Base-by-base conservation (phyloP, 35 echinoderm and acorn worm species). In the Apostichopus californicus region DNA sequence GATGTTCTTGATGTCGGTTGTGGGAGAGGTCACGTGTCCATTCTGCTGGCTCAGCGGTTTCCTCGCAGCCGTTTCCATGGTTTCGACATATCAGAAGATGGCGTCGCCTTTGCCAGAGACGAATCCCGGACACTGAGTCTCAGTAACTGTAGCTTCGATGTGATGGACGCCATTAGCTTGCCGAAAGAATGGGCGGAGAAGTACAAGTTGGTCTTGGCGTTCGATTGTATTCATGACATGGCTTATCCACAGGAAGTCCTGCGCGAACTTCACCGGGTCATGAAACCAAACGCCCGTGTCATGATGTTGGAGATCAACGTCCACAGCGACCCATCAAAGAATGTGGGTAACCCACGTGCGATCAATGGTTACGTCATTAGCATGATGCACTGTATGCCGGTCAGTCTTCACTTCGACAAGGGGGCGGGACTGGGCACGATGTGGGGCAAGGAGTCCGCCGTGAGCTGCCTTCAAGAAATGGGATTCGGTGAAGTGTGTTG, bases 321-420 rank as follows among this genome's bases (percentile, higher is more conserved):
- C 0, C 93, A 94, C 86, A 96, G 93, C 60, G 87, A 96, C 56
- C 97, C 97, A 5, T 90, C 83, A 13, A 93, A 94, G 91, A 99
- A 99, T 55, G 90, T 99, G 64, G 97, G 97, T 46, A 99, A 99
- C 90, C 97, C 95, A 18, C 93, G 97, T 21, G 97, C 97, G 55
- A 92, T 93, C 13, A 90, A 99, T 60, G 97, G 97, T 53, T 99
- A 99, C 92, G 97, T 99, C 77, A 99, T 99, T 75, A 99, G 97
- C 58, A 54, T 99, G 56, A 92, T 99, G 79, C 97, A 99, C 78
- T 99, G 97, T 90, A 99, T 95, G 95, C 95, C 97, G 6, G 97
- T 99, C 9, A 96, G 95, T 5, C 79, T 99, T 78, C 87, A 94
- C 65, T 94, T 96, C 59, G 93, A 95, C 15, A 90, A 96, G 23